Evolutionary conservation across 2,113 vertebrate genomes (phyloP).

Genomic region (Lipotes vexillifer): DNA sequence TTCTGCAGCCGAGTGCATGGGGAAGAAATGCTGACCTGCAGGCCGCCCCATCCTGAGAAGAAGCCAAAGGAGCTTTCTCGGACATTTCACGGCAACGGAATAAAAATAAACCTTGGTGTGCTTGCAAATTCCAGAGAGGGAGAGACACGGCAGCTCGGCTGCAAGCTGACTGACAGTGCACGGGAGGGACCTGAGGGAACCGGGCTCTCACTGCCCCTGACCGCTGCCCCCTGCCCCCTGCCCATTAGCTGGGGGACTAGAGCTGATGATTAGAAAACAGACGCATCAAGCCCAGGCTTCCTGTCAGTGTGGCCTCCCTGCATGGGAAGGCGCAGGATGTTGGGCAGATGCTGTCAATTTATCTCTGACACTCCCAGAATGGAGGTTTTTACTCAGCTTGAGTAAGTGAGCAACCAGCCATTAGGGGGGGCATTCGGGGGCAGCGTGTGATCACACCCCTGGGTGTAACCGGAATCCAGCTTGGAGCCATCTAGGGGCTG

Average conservation of each 20-base stretch:
- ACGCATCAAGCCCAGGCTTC: fast-evolving
- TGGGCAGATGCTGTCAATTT: neutral
- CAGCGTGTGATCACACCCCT: fast-evolving
- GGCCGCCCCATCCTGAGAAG: neutral
- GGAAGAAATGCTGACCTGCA: neutral
- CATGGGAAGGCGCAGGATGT: neutral
- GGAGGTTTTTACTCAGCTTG: neutral
- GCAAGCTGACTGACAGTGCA: neutral
- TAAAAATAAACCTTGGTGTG: constrained; percentile 28
- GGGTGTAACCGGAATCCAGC: neutral
- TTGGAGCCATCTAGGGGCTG: neutral
- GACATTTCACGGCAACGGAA: neutral
- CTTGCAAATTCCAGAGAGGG: neutral
- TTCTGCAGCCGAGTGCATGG: neutral
- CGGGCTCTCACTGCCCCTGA: fast-evolving
- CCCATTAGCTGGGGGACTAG: neutral
- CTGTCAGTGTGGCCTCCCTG: fast-evolving
- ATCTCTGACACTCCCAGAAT: neutral
- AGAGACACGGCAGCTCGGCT: neutral
- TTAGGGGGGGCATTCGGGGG: fast-evolving
- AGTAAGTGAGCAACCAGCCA: neutral
- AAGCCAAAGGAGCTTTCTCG: neutral
- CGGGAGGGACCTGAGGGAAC: neutral
- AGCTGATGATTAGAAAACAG: neutral
- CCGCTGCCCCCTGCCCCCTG: neutral